A percentile compares a stretch with the other conserved stretches of the same genome.
Conservation (phyloP, 1,140 invertebrate genomes). For the Ephestia elutella region DNA sequence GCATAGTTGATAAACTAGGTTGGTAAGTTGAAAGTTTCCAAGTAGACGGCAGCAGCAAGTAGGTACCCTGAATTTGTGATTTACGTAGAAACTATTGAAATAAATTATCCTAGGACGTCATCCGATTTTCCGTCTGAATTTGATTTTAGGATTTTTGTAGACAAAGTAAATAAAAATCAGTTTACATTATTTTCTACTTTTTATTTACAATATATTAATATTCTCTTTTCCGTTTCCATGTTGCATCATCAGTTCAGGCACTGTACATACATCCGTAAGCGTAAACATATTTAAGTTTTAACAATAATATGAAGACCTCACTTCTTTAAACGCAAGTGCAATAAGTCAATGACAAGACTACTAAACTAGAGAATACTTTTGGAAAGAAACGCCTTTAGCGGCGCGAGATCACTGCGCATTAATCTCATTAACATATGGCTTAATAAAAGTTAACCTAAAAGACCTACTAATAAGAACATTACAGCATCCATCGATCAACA, state of each 20-base stretch:
- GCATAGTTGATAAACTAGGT: too few relatives aligned
- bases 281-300: conserved; percentile 38
- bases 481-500: conserved; percentile 22
- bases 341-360: conserved; percentile 21
- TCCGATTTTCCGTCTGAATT: too few relatives aligned
- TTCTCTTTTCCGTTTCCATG: conserved; percentile 51
- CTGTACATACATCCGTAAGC: conserved; percentile 50
- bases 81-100: too few relatives aligned
- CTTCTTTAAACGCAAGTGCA: conserved; percentile 30
- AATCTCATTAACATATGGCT: conserved; percentile 48
- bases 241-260: conserved; percentile 54
- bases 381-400: conserved; percentile 41
- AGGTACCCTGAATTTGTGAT: too few relatives aligned
- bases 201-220: conserved; percentile 74
- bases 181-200: conserved; percentile 41
- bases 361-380: conserved; percentile 26
- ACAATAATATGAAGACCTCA: conserved; percentile 29
- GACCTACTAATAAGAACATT: conserved; percentile 18
- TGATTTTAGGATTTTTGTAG: too few relatives aligned
- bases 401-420: conserved; percentile 40
- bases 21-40: too few relatives aligned
- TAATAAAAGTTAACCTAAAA: conserved; percentile 32
- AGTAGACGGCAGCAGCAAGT: too few relatives aligned
- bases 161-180: conserved; percentile 29
- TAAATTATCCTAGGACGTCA: too few relatives aligned